Evolutionary conservation across 2,113 vertebrate species (phyloP), one percentile per base, ranked within the genome.

Genomic region (Myotis yumanensis): DNA sequence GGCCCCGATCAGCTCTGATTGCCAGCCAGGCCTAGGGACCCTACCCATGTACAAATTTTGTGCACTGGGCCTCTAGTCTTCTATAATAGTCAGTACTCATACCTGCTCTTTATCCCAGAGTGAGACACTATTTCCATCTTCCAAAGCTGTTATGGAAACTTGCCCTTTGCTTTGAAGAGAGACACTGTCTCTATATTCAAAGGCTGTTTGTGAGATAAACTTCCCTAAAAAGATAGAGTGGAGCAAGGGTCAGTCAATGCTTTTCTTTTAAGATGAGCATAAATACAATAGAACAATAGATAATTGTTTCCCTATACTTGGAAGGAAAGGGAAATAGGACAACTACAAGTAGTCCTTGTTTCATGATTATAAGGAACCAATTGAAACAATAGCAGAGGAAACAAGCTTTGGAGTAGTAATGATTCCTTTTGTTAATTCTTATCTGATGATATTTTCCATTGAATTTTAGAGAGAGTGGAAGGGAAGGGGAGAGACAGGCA

Each of bases 241-340:
- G 35, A 93, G 79, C 46, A 57, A 88, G 81, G 68, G 46, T 80
- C 46, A 77, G 28, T 86, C 79, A 85, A 23, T 23, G 32, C 48
- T 94, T 92, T 57, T 93, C 81, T 75, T 93, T 94, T 69, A 96
- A 91, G 32, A 96, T 73, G 62, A 79, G 35, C 11, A 79, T 54
- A 89, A 91, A 79, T 86, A 82, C 48, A 93, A 48, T 32, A 77
- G 90, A 81, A 52, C 59, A 30, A 43, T 11, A 80, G 82, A 92
- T n/a, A 85, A 90, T 37, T 91, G 52, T 91, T 72, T 94, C 20
- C 30, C 30, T 72, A 15, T 1, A 89, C 30, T 48, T 48, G 83
- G 43, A 91, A 91, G 35, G 18, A 93, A 80, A 40, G 22, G 43
- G 32, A 86, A 91, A 71, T 52, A 28, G 43, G 37, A 5, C 23